Base-by-base conservation (phyloP, 2,797 vertebrate species). In the Chelidonichthys spinosus region DNA sequence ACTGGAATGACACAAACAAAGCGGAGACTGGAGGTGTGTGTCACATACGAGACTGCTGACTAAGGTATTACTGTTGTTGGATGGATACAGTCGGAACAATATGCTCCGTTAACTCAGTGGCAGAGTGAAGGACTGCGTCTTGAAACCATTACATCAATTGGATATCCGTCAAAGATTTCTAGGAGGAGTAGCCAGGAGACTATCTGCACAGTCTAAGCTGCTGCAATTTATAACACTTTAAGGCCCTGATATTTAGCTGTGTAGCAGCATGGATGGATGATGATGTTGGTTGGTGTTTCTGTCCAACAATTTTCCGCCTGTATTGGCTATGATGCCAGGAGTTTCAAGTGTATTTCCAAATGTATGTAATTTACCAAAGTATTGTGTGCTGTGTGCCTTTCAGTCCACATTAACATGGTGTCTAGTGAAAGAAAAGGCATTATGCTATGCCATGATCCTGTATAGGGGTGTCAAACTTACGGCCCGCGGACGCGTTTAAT, bases 11-110 rank as follows among this genome's bases (percentile, higher is more conserved):
- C 36, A 61, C 14, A 7, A 42, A 63, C 40, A 49, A 25, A 46
- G 32, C 50, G 42, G 3, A 35, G 54, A 25, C 36, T 32, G 6
- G 39, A 53, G 52, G 35, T 54, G 39, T 36, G 11, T 71, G 64
- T 67, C 42, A 62, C 43, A 35, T 56, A 5, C n/a, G 54, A 37
- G 15, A 39, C 9, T 40, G 54, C 44, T 79, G 70, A 60, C 32
- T 42, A 62, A 81, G 36, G 58, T 56, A 49, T 75, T 37, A 58
- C 61, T 62, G 47, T 42, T 33, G 64, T 60, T 60, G 6, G 50
- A n/a, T 8, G 36, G 43, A 65, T 35, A 25, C 32, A 37, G 7
- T 17, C 15, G 25, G 43, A 67, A 43, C 7, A 56, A 70, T 40
- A 13, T 47, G 32, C 50, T 61, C n/a, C 36, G 52, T 68, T 71